Percentiles rank a stretch among this genome's conserved stretches.
These are phyloP conservation scores for Lithophane socia DNA, from an alignment of 2,888 invertebrate species.

Conservation along the genomic window DNA sequence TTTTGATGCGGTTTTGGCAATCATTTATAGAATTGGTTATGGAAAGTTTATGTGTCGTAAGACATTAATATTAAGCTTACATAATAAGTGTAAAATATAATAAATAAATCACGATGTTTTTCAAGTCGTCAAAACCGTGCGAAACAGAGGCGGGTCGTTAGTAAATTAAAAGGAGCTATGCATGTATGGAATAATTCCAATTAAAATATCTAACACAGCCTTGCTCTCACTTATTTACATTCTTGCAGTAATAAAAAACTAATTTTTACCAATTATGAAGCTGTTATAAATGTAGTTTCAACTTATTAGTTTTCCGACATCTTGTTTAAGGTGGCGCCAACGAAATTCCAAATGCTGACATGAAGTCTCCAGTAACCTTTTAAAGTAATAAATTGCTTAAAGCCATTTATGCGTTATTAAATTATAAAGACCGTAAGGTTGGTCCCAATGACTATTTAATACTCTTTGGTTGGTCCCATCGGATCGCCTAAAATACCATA, in stretches of 20 bases:
- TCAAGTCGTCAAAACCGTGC: background rate
- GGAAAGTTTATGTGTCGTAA: too few relatives aligned
- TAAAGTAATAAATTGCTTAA: constrained; percentile 31
- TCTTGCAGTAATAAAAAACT: background rate
- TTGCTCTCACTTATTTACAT: constrained; percentile 21
- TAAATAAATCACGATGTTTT: background rate
- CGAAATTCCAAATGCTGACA: constrained; percentile 28
- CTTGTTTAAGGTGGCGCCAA: constrained; percentile 48
- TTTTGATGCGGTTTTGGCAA: background rate
- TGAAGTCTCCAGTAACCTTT: constrained; percentile 21
- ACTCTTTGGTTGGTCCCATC: constrained; percentile 28
- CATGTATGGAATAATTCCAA: constrained; percentile 12
- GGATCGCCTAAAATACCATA: constrained; percentile 31
- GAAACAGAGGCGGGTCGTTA: background rate
- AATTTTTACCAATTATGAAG: constrained; percentile 5
- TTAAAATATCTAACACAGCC: constrained; percentile 31
- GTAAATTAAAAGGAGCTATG: background rate
- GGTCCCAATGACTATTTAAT: too few relatives aligned
- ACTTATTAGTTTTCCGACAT: constrained; percentile 24
- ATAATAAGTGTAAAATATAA: background rate
- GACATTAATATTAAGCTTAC: background rate
- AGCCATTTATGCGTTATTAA: constrained; percentile 28
- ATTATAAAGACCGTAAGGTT: constrained; percentile 22
- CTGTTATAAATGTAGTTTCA: constrained; percentile 7
- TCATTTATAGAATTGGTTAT: background rate